Evolutionary conservation across 2,113 vertebrate genomes (phyloP), one percentile per base, ranked within the genome.

Genomic region (Psettodes erumei): DNA sequence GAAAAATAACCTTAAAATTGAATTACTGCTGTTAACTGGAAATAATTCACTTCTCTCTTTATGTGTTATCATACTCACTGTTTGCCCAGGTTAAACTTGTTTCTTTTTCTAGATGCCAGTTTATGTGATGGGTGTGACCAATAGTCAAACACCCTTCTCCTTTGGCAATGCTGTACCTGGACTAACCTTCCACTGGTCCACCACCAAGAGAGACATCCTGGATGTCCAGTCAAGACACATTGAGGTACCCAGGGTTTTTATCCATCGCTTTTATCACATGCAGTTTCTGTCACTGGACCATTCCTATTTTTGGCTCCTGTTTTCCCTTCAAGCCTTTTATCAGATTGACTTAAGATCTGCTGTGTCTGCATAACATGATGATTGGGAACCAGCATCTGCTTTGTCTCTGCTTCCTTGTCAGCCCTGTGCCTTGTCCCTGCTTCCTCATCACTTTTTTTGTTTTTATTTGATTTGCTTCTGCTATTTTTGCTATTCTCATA

Each of bases 171-270:
- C 96, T 0, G 3, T 96, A 3, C 98, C 97, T 0, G 93, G 94
- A 2, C 90, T 99, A 64, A 94, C 90, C 0, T 99, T 99, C 90
- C 95, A 96, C 60, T 99, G 98, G 98, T 95, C 96, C 30, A 96
- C 96, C 77, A 96, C 93, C 19, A 98, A 97, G 88, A 94, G 96
- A 70, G 96, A 99, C 68, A 93, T 95, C 47, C 86, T 99, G 86
- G 96, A 98, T 50, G 63, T 99, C 48, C 91, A 90, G 69, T 93
- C 96, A 5, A 93, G 97, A 47, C 95, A 97, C 82, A 93, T 83
- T 0, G 97, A 99, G 97, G 97, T 98, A 90, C 21, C 10, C 53
- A 35, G 12, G 5, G 21, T 61, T 30, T 67, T 40, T 37, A 15
- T n/a, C n/a, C n/a, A n/a, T n/a, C 51, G 70, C 15, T 51, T 59